Percentiles rank a stretch among this genome's conserved stretches.
phyloP scores from a whole-genome alignment of 2,797 vertebrate genomes.

The Cynopterus sphinx region DNA sequence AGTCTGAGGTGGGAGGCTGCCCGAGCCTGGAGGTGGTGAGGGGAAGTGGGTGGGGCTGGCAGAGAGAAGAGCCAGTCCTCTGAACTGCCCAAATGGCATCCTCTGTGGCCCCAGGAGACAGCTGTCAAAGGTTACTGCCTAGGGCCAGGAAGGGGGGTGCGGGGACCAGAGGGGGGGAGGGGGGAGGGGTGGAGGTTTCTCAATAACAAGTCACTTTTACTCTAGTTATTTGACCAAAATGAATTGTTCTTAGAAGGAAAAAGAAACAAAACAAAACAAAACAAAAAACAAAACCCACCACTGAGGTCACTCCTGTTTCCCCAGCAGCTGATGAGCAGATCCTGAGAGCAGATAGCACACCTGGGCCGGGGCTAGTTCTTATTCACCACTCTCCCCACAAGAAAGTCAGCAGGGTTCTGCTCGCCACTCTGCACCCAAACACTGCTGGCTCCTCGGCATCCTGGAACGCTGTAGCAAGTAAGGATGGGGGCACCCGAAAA shows the following conservation, averaged over 20 bases:
- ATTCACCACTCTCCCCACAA: neutral
- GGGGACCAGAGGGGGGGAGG: neutral
- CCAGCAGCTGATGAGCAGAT: neutral
- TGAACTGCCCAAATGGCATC: neutral
- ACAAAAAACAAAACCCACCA: neutral
- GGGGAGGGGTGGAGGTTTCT: neutral
- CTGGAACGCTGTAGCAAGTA: neutral
- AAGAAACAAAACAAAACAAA: neutral
- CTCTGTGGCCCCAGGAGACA: constrained; percentile 5
- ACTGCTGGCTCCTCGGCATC: neutral
- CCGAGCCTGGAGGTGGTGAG: neutral
- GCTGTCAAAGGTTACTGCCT: neutral
- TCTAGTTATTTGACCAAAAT: constrained; percentile 35
- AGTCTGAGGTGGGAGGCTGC: neutral
- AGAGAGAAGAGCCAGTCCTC: neutral
- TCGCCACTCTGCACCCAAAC: neutral
- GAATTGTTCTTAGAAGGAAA: constrained; percentile 55
- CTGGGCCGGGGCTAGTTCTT: neutral
- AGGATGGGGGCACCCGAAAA: neutral
- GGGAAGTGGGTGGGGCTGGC: neutral
- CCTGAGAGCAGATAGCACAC: neutral
- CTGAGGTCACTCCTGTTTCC: neutral
- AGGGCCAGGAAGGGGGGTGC: neutral
- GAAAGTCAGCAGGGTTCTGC: neutral
- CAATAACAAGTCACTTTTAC: neutral